Base-by-base conservation (phyloP, 2,888 invertebrate species). In the Sesia bembeciformis region DNA sequence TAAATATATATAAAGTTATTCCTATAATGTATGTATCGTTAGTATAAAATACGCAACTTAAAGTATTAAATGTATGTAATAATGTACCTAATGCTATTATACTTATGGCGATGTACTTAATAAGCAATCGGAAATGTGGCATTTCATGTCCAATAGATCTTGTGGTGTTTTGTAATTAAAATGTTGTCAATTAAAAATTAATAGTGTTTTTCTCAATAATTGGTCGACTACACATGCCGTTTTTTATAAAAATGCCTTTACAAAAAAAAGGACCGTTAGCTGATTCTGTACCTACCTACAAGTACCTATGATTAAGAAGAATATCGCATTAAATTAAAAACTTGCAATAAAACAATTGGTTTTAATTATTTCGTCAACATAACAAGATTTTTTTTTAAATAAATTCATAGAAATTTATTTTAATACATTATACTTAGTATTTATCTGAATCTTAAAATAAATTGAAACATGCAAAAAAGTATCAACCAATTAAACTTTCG, bases 121-220 rank as follows among this genome's bases (percentile, higher is more conserved):
- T 87, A 87, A 82, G 83, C 81, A 82, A 84, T 80, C 79, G 68
- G 74, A 76, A 72, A 78, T 67, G 76, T 70, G 84, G 65, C 84
- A 85, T 84, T 80, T 76, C 76, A 80, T 84, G 83, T 84, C 81
- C 70, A 71, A 83, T 86, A 85, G 81, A 86, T 81, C 84, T 88
- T 88, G 87, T 88, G 89, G 89, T 89, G 87, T 89, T 88, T 88
- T 88, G 81, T 88, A 88, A 88, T 86, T 86, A 89, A 88, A 88
- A 89, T 85, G 87, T 89, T 89, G 89, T 89, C 89, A 89, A 89
- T 89, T 89, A 88, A 72, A 49, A 49, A 49, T 40, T 5, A 50
- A 50, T 5, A 4, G 40, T 40, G 4, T 52, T 52, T 52, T 52
- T 40, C 4, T 39, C n/a, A n/a, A n/a, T 51, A 5, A 51, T 51